Conservation (phyloP, 1,140 invertebrate genomes). For the Helicoverpa armigera region DNA sequence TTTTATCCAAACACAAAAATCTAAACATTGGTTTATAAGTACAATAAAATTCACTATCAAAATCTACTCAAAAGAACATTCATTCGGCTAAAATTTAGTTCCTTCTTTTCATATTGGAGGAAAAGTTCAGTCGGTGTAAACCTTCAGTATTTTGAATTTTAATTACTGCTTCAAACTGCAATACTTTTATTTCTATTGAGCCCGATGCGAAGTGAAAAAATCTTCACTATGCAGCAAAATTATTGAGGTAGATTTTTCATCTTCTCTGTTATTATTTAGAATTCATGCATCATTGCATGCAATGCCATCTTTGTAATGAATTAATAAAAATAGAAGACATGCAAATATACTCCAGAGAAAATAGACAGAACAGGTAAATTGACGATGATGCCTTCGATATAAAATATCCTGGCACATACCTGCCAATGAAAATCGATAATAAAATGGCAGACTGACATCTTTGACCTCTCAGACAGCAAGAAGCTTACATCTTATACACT, state of each 20-base stretch:
- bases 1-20: not conserved
- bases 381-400: not conserved
- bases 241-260: too few relatives aligned
- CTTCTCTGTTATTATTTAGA: not conserved
- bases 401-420: not conserved
- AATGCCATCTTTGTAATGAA: too few relatives aligned
- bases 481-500: not conserved
- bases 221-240: not conserved
- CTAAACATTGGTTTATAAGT: not conserved
- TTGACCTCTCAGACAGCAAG: not conserved
- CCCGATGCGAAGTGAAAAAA: not conserved
- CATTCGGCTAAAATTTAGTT: not conserved
- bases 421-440: not conserved
- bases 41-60: not conserved
- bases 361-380: too few relatives aligned
- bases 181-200: not conserved
- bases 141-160: conserved; percentile 6
- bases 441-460: not conserved
- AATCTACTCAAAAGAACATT: not conserved
- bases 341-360: too few relatives aligned
- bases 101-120: not conserved
- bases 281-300: not conserved
- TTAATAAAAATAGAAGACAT: too few relatives aligned
- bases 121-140: not conserved
- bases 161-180: not conserved